These are phyloP conservation scores for Agapornis roseicollis DNA, from an alignment of 2,113 vertebrate species.

Conservation along the genomic window DNA sequence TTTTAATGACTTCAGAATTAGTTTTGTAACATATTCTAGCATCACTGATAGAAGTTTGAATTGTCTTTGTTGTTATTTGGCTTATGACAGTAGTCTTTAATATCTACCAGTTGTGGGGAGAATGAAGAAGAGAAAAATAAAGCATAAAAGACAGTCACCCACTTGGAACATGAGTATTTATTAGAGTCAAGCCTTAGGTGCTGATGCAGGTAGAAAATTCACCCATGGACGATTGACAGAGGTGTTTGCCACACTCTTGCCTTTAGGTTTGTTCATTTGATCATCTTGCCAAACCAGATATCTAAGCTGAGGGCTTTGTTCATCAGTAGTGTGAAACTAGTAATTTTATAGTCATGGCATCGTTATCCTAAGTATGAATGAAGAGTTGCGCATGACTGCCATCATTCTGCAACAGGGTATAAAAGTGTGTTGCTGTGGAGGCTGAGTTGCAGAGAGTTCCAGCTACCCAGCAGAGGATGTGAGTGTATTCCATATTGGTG, in stretches of 20 bases:
- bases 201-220: background rate
- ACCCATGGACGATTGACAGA: background rate
- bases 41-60: background rate
- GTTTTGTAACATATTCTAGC: background rate
- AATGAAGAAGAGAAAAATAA: background rate
- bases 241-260: rapidly evolving
- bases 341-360: background rate
- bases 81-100: background rate
- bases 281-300: background rate
- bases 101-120: background rate
- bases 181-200: background rate
- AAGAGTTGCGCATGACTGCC: background rate
- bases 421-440: no score
- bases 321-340: background rate
- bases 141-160: background rate
- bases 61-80: background rate
- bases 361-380: background rate
- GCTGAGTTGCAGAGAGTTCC: background rate
- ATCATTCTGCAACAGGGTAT: background rate
- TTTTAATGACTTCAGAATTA: background rate
- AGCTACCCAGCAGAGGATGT: background rate
- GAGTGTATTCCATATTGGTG: background rate
- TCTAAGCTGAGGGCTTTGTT: background rate
- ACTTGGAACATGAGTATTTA: background rate
- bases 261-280: background rate